Evolutionary conservation across 2,888 invertebrate species (phyloP), one percentile per base, ranked within the genome.

Genomic region (Zonitis immaculata): DNA sequence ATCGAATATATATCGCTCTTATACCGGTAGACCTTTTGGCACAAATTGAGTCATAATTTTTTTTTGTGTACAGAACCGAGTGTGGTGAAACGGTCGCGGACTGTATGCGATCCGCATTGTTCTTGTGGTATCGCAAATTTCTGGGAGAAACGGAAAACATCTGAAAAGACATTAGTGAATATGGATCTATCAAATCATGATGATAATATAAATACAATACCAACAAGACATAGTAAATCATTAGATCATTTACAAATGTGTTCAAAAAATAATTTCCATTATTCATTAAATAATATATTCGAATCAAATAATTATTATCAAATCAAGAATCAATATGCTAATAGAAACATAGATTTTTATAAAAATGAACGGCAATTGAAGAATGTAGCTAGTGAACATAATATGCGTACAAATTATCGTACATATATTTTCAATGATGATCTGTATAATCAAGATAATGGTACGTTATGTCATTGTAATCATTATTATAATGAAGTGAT

Each of bases 151-250:
- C 42, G 54, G 18, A 69, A 68, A 56, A 55, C 56, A 20, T 58
- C 63, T 5, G 62, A 65, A 46, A 67, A 63, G 43, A 62, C 62
- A 1, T 44, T 63, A 12, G 57, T 61, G 16, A 59, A 58, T 20
- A 50, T 49, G 8, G 65, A 66, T 28, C 47, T 62, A 12, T 60
- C 57, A 46, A 54, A 57, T 44, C 55, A 64, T 49, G 57, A 59
- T 25, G 64, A 66, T 47, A 52, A 56, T 20, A 44, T 61, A 14
- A 58, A 50, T 47, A 58, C 62, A 3, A 60, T 67, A 42, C 68
- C 71, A 20, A 54, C 70, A 8, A 79, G 89, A 51, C 91, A 91
- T 68, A 90, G 90, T 72, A 90, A 89, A 71, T 90, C 90, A 1
- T 74, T 91, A 59, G 91, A 91, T 73, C 89, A 91, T 64, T 74